A percentile compares a stretch with the other conserved stretches of the same genome.
Evolutionary conservation across 2,113 vertebrate genomes (phyloP).

Genomic region (Otolemur garnettii): DNA sequence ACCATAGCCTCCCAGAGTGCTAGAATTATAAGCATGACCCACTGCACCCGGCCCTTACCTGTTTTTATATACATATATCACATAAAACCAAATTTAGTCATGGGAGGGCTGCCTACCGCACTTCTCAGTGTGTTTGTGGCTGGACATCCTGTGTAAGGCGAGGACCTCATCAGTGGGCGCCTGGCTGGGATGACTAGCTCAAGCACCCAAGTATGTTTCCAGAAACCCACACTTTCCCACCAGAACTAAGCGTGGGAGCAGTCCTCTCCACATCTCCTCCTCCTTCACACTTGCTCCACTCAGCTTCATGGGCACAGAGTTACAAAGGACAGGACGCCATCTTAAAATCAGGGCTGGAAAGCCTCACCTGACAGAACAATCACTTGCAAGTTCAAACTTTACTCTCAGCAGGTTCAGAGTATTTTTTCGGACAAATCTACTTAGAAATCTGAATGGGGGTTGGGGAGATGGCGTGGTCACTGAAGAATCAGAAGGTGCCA

Average conservation of each 20-base stretch:
- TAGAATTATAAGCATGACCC: no score
- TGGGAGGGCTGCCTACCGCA: not conserved
- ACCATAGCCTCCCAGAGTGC: no score
- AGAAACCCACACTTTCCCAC: not conserved
- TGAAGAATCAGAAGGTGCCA: not conserved
- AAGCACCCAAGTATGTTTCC: not conserved
- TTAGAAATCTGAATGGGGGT: not conserved
- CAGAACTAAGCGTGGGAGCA: not conserved
- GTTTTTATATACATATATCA: not conserved
- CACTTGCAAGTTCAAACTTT: not conserved
- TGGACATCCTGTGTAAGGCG: not conserved
- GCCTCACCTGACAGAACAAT: not conserved
- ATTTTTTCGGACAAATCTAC: not conserved
- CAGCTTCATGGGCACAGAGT: not conserved
- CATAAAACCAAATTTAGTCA: not conserved
- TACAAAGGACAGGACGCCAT: not conserved
- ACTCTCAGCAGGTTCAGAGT: not conserved
- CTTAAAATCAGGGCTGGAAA: not conserved
- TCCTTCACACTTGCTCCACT: not conserved
- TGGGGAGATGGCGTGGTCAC: not conserved
- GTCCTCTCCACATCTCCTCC: not conserved
- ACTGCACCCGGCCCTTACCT: no score
- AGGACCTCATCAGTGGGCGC: not conserved
- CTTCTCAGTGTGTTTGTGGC: fast-evolving
- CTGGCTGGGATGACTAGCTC: fast-evolving